Base-by-base conservation (phyloP, 2,888 invertebrate genomes). In the Drosophila crucigera region DNA sequence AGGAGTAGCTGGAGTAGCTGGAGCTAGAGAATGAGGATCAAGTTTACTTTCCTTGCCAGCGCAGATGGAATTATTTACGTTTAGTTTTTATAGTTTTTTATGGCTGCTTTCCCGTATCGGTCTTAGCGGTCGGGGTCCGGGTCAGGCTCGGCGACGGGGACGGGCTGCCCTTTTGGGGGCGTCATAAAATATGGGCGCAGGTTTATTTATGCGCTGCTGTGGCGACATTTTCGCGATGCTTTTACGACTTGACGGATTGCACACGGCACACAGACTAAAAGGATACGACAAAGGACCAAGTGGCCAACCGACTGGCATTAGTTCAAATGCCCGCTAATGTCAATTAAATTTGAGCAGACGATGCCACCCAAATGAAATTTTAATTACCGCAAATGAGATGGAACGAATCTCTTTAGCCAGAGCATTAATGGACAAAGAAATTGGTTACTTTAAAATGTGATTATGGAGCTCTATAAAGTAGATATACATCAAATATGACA, bases 31-130 rank as follows among this genome's bases (percentile, higher is more conserved):
- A 28, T 28, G 37, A 74, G 67, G 37, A 76, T 70, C 67, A 70
- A 75, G 88, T 88, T 85, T 63, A 72, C 72, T 75, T 83, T 72
- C 47, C 76, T 68, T 71, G 83, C 73, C 64, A 83, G 70, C 71
- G 83, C 76, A 68, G 79, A 79, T 89, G 84, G 89, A 92, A 91
- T 88, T 89, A 91, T 92, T 92, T 91, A 91, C 91, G 91, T 91
- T 90, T 90, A 91, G 91, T 89, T 91, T 92, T 91, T 90, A 89
- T 89, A 89, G 90, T 90, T 92, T 91, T 89, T 90, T 90, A 90
- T 86, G 84, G 87, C 78, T 54, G 39, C 47, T 25, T 41, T n/a
- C 55, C 47, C 67, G 60, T 60, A 75, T 75, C 63, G 55, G 52
- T 41, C 72, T 43, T 43, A 25, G 56, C 49, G 54, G 10, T 60